These are phyloP conservation scores for Beaufortia kweichowensis DNA, from an alignment of 2,113 vertebrate genomes.

Conservation along the genomic window DNA sequence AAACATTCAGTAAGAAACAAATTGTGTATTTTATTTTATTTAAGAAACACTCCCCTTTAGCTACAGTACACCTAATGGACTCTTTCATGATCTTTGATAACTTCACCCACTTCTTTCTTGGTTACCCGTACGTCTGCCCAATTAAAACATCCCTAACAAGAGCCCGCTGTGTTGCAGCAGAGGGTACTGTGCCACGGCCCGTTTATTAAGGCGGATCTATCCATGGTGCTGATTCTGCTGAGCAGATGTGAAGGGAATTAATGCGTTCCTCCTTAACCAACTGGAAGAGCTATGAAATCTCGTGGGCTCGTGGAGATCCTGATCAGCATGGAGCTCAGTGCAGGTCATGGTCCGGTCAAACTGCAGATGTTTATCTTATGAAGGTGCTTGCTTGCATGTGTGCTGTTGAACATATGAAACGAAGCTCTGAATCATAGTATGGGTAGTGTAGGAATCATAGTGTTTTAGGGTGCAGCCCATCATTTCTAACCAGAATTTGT, in stretches of 20 bases:
- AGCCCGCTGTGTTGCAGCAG: conserved; percentile 19
- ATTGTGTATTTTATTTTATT: neutral
- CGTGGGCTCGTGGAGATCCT: conserved; percentile 10
- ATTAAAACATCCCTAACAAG: conserved; percentile 58
- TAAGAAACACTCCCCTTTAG: no score
- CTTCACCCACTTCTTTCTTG: neutral
- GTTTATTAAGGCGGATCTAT: conserved; percentile 26
- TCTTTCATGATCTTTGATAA: neutral
- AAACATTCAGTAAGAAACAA: no score
- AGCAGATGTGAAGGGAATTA: conserved; percentile 9
- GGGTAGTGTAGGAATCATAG: no score
- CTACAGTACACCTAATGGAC: neutral
- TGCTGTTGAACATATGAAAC: neutral
- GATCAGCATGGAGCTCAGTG: conserved; percentile 28
- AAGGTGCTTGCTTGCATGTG: neutral
- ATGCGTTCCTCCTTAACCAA: conserved; percentile 13
- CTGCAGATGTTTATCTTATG: conserved; percentile 30
- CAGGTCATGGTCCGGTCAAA: conserved; percentile 36
- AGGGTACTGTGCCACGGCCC: conserved; percentile 6
- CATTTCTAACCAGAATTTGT: no score
- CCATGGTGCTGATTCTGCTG: conserved; percentile 5
- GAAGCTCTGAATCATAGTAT: neutral
- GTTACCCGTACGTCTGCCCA: conserved; percentile 64
- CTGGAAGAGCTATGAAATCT: neutral
- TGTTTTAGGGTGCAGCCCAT: no score